Evolutionary conservation across 2,797 vertebrate species (phyloP), one percentile per base, ranked within the genome.

Genomic region (Enteromius viviparus): DNA sequence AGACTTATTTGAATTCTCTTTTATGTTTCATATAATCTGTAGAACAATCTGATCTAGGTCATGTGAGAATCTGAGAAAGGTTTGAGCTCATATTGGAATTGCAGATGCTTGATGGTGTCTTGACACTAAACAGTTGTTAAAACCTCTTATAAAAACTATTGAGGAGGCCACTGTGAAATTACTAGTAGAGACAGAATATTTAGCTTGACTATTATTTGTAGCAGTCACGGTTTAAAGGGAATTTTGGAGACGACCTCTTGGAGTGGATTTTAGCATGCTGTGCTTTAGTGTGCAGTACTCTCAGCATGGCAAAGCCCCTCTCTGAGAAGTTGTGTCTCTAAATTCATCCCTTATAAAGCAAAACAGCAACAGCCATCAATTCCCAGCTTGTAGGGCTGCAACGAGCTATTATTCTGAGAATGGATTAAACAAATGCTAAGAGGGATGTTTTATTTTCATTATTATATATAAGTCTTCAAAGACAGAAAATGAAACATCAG

Each of bases 181-280:
- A 40, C 17, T n/a, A 68, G 64, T 40, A 68, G 65, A 37, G 19
- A 34, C 32, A 66, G 8, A 37, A n/a, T 37, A 68, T 68, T 68
- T 68, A 21, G 32, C 65, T 68, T 40, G 15, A 66, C 21, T n/a
- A 68, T 12, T 68, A 12, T 66, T 40, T 37, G 19, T 68, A 40
- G 65, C 19, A 68, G 34, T 68, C 34, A 9, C 37, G 34, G 15
- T 68, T 68, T 40, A 40, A 40, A 37, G 19, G 8, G 65, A 40
- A 68, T 68, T 68, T 68, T 32, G 65, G 65, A 68, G 34, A 40
- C 65, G n/a, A 6, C 65, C 37, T n/a, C 65, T 68, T 68, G 65
- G 19, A 37, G 65, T 21, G 32, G 32, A 40, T 40, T 68, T 68
- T 37, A 68, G 65, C 65, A 37, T 68, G 65, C 65, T 68, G 65